A percentile compares a stretch with the other conserved stretches of the same genome.
Conservation (phyloP, 2,797 vertebrate genomes). For the Tokudaia muenninki region DNA sequence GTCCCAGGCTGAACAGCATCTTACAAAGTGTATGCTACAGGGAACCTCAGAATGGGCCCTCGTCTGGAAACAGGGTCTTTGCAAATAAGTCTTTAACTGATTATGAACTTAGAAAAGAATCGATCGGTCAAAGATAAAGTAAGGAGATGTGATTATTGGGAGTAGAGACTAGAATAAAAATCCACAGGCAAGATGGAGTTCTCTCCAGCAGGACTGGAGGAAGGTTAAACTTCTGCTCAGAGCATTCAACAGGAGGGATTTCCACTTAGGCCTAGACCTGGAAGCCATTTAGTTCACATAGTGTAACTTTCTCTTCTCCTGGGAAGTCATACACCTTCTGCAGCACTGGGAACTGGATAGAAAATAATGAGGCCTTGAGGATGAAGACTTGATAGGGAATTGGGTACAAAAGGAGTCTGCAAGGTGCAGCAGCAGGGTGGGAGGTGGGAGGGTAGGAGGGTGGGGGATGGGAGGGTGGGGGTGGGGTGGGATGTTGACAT, state of each 20-base stretch:
- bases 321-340: neutral
- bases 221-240: neutral
- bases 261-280: too few species aligned
- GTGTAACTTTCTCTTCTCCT: neutral
- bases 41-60: neutral
- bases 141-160: neutral
- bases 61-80: neutral
- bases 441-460: too few species aligned
- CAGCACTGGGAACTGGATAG: neutral
- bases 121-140: neutral
- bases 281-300: neutral
- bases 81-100: neutral
- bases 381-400: neutral
- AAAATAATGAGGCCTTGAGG: neutral
- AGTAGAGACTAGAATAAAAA: neutral
- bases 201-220: neutral
- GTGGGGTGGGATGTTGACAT: neutral
- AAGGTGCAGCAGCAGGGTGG: neutral
- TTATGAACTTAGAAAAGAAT: conserved; percentile 16
- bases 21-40: neutral
- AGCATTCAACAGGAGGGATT: neutral
- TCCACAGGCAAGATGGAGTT: neutral
- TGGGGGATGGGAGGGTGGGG: too few species aligned
- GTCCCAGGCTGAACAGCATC: neutral
- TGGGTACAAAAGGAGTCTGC: neutral